These are phyloP conservation scores for Arbacia lixula DNA, from an alignment of 53 echinoderm and acorn worm species.

Conservation along the genomic window DNA sequence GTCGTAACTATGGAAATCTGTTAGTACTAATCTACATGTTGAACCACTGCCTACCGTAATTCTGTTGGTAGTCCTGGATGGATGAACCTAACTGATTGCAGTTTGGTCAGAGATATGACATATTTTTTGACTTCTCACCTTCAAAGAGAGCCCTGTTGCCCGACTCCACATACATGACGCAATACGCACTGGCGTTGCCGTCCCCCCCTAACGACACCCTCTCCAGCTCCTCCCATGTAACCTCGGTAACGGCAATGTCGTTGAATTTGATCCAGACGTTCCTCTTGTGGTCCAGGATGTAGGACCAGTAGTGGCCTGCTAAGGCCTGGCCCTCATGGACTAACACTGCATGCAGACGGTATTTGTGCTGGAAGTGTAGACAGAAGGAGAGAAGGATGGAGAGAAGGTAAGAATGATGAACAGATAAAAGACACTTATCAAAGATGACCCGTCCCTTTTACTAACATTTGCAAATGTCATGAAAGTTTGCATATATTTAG, in stretches of 20 bases:
- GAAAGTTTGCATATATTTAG: too few species aligned
- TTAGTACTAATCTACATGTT: too few species aligned
- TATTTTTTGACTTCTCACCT: too few species aligned
- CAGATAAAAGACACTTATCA: too few species aligned
- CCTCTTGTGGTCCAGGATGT: slow-evolving; percentile 84
- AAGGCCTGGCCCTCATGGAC: slow-evolving; percentile 98
- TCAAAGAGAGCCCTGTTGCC: slow-evolving; percentile 84
- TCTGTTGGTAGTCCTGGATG: too few species aligned
- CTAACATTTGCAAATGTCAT: too few species aligned
- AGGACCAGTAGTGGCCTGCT: slow-evolving; percentile 98
- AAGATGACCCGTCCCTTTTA: too few species aligned
- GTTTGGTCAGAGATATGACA: too few species aligned
- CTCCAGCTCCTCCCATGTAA: slow-evolving; percentile 79
- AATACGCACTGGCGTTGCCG: slow-evolving; percentile 96
- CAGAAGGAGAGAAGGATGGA: background rate
- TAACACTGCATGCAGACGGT: slow-evolving; percentile 91
- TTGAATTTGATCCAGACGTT: slow-evolving; percentile 97
- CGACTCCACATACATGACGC: slow-evolving; percentile 94
- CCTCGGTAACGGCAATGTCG: slow-evolving; percentile 86
- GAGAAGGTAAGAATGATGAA: too few species aligned
- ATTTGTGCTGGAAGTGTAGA: slow-evolving; percentile 65
- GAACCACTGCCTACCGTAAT: too few species aligned
- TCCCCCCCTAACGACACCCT: slow-evolving; percentile 89
- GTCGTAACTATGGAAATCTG: too few species aligned
- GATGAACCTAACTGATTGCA: too few species aligned